Evolutionary conservation across 2,888 invertebrate genomes (phyloP), one percentile per base, ranked within the genome.

Genomic region (Halocaridina rubra): DNA sequence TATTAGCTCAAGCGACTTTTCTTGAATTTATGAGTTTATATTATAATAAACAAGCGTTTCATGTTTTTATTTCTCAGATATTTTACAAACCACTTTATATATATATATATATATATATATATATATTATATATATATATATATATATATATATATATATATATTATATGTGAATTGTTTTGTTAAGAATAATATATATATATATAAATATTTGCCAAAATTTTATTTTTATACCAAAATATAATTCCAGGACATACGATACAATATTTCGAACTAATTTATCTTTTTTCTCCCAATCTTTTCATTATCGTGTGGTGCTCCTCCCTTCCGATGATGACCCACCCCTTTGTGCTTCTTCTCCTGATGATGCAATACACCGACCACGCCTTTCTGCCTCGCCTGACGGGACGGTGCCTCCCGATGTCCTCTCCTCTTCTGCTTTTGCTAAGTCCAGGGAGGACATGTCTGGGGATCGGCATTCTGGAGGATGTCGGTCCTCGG

Each of bases 391-490:
- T 4, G n/a, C 3, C 16, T 53, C 16, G 53, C 16, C n/a, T 53
- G 53, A 53, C 53, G 53, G 16, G n/a, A 53, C 46, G 16, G 2
- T 19, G 53, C 8, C 53, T 16, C 16, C 19, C 16, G 53, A 53
- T 53, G 53, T n/a, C 53, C n/a, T 53, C 53, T n/a, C 53, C 53
- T 4, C 4, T 19, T 2, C 46, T 2, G 13, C 16, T 19, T 13
- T 19, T n/a, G n/a, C n/a, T n/a, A n/a, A n/a, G n/a, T n/a, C n/a
- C 53, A 84, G 81, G 81, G 81, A 81, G 81, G 81, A 86, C 75
- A 86, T 86, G 86, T 86, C 86, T 19, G 86, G 86, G 24, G 86
- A 86, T 64, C 79, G 86, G 57, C 82, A 61, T 74, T 86, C 86
- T 74, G 86, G 78, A 16, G 64, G 82, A 74, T 86, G 86, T 78